phyloP scores from a whole-genome alignment of 1,140 invertebrate genomes.

The Belonocnema kinseyi region DNA sequence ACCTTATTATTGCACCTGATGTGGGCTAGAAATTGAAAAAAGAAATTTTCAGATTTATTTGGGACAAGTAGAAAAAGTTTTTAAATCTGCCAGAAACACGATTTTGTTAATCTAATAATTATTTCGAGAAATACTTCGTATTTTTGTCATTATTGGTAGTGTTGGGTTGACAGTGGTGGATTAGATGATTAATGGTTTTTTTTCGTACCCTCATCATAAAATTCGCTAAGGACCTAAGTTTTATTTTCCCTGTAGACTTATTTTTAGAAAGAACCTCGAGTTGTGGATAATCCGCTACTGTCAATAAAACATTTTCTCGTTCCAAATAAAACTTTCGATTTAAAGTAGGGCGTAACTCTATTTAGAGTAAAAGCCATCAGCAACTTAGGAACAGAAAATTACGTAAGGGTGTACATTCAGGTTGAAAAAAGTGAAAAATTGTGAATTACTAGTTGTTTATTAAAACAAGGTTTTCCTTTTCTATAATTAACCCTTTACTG shows the following conservation, averaged over 20 bases:
- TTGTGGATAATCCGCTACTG: conserved; percentile 11
- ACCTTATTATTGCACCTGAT: not conserved
- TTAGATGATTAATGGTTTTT: no score
- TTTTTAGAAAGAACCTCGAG: not conserved
- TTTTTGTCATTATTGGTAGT: no score
- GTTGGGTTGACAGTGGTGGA: no score
- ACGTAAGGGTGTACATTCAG: not conserved
- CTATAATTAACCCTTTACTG: no score
- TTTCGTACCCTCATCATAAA: no score
- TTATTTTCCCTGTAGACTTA: no score
- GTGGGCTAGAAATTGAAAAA: not conserved
- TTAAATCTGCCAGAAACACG: not conserved
- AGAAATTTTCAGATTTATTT: conserved; percentile 6
- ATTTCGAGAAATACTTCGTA: not conserved
- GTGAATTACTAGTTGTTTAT: no score
- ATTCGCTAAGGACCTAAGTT: no score
- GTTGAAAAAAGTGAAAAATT: not conserved
- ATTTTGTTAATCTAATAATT: not conserved
- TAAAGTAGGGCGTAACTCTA: not conserved
- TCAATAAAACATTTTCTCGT: not conserved
- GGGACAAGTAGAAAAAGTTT: not conserved
- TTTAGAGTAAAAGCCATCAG: no score
- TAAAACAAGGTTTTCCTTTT: no score
- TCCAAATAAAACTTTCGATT: conserved; percentile 19
- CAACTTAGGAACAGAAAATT: no score